Base-by-base conservation (phyloP, 2,113 vertebrate species). In the Notothenia rossii region DNA sequence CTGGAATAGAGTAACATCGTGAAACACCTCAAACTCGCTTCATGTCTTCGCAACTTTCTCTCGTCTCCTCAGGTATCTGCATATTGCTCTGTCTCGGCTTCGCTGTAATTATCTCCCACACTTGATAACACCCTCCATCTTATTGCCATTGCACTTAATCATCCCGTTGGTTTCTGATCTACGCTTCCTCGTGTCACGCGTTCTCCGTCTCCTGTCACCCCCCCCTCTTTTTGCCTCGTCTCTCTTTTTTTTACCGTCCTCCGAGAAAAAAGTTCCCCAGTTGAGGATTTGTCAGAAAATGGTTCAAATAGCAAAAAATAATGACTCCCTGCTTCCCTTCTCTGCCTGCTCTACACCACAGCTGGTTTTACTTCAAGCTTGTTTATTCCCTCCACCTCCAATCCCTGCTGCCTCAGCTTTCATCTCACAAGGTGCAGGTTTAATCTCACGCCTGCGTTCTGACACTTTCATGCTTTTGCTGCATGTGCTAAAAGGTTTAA, bases 61-160 rank as follows among this genome's bases (percentile, higher is more conserved):
- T 40, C 36, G 6, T 40, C 36, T 83, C 79, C 65, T 7, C 75
- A 83, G 82, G 71, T 84, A 22, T 33, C 70, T 58, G 55, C 50
- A 53, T 45, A 46, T 50, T 67, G 59, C 51, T 59, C 50, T 64
- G 22, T 46, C 59, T 65, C 75, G 29, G 29, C 29, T 4, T 70
- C 79, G 0, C 68, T 60, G 77, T 86, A 88, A 91, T 93, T 89
- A 91, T 88, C 79, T 85, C 70, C 68, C 64, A 56, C 73, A 81
- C 83, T 86, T 78, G 62, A 85, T 84, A 83, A 87, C 81, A 75
- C 72, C 82, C 63, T 33, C 50, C 7, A 78, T 81, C 76, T 70
- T 53, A 68, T 90, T 79, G 54, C 80, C 84, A 50, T 82, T 83
- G 69, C 76, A 79, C 80, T 86, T 85, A 83, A 86, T 92, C 83